phyloP scores from a whole-genome alignment of 2,888 invertebrate species.

The Harpagoxenus sublaevis region DNA sequence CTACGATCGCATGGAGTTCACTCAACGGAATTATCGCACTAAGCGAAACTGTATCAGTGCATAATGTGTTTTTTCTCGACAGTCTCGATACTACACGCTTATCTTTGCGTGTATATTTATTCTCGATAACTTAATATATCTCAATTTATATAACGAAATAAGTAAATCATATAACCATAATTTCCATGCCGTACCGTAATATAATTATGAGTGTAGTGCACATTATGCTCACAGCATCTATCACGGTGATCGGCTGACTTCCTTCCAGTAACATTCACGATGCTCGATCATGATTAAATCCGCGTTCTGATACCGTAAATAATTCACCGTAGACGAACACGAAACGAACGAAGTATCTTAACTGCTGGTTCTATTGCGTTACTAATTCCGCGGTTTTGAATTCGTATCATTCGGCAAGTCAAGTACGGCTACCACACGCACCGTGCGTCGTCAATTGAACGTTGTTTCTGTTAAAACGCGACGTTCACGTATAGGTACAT shows the following conservation, averaged over 20 bases:
- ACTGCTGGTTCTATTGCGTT: background rate
- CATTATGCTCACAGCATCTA: background rate
- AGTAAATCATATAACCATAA: background rate
- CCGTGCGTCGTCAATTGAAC: background rate
- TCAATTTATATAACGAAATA: background rate
- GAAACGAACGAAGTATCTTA: background rate
- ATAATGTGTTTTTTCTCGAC: background rate
- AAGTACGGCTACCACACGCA: background rate
- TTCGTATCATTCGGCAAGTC: background rate
- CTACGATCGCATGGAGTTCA: constrained; percentile 1
- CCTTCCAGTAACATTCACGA: background rate
- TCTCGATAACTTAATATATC: background rate
- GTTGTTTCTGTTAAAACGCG: background rate
- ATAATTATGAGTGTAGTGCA: background rate
- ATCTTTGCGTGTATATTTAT: background rate
- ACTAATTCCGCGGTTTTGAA: background rate
- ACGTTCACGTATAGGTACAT: background rate
- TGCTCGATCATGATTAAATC: background rate
- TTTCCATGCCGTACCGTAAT: background rate
- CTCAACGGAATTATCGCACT: background rate
- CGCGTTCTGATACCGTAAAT: background rate
- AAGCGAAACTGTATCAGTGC: background rate
- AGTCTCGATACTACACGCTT: background rate
- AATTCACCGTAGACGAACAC: background rate
- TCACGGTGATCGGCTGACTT: background rate